Conservation (phyloP, 2,113 vertebrate genomes). For the Micronycteris hirsuta region DNA sequence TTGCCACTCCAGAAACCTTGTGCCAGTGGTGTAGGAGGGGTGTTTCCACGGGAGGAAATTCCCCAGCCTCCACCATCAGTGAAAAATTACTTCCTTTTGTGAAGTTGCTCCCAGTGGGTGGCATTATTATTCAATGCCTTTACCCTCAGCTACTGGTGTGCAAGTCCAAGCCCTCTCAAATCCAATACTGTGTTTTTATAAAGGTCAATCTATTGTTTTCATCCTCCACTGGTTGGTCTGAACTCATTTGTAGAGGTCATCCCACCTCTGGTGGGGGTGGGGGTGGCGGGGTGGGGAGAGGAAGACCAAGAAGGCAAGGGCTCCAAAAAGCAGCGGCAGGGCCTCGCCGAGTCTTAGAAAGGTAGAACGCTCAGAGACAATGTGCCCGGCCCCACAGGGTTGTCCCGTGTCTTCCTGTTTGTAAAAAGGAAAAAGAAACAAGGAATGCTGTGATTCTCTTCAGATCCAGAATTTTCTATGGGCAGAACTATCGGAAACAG, state of each 20-base stretch:
- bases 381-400: rapidly evolving
- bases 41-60: background rate
- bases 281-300: background rate
- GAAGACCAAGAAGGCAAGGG: background rate
- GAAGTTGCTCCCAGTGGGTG: background rate
- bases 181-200: conserved; percentile 45
- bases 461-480: conserved; percentile 1
- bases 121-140: background rate
- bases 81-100: background rate
- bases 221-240: conserved; percentile 27
- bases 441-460: background rate
- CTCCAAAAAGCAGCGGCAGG: background rate
- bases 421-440: background rate
- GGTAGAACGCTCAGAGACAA: background rate
- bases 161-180: conserved; percentile 35
- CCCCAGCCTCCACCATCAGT: background rate
- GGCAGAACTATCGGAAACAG: background rate
- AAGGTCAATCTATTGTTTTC: conserved; percentile 48
- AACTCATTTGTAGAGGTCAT: background rate
- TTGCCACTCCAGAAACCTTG: background rate
- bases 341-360: background rate
- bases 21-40: background rate
- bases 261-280: background rate
- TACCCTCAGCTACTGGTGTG: background rate
- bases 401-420: background rate